Conservation (phyloP, 2,113 vertebrate species). For the Myxocyprinus asiaticus region DNA sequence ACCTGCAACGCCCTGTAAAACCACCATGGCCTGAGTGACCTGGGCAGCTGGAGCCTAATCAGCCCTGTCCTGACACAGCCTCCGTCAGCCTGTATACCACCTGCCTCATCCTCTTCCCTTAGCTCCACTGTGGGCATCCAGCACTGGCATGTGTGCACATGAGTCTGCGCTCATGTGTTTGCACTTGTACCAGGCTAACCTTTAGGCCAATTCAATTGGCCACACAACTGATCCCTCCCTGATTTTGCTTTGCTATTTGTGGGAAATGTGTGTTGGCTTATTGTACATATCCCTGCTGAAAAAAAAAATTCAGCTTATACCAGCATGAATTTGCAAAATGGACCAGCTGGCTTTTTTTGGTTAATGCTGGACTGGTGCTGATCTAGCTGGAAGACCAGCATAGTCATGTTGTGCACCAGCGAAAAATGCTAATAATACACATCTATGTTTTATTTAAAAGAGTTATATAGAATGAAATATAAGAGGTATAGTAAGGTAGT, state of each 20-base stretch:
- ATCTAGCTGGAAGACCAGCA: no score
- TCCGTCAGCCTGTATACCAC: not conserved
- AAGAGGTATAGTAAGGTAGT: no score
- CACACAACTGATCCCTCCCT: conserved; percentile 28
- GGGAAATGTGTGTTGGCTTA: not conserved
- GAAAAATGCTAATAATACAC: no score
- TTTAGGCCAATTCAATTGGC: conserved; percentile 18
- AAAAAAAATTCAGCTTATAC: no score
- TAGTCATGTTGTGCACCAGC: no score
- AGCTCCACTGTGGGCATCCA: not conserved
- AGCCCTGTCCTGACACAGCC: not conserved
- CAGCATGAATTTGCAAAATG: no score
- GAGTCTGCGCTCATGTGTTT: conserved; percentile 37
- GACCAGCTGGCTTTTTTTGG: no score
- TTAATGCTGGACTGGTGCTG: no score
- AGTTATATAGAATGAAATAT: no score
- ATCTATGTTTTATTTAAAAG: no score
- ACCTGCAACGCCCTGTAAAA: conserved; percentile 48
- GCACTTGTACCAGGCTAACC: conserved; percentile 24
- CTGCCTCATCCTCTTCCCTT: not conserved
- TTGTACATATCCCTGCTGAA: not conserved
- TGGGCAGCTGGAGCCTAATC: not conserved
- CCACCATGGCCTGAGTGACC: conserved; percentile 43
- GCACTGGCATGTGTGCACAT: not conserved
- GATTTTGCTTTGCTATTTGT: conserved; percentile 5